phyloP scores from a whole-genome alignment of 92 coral and sea anemone genomes.

The Phenganax subtilis region DNA sequence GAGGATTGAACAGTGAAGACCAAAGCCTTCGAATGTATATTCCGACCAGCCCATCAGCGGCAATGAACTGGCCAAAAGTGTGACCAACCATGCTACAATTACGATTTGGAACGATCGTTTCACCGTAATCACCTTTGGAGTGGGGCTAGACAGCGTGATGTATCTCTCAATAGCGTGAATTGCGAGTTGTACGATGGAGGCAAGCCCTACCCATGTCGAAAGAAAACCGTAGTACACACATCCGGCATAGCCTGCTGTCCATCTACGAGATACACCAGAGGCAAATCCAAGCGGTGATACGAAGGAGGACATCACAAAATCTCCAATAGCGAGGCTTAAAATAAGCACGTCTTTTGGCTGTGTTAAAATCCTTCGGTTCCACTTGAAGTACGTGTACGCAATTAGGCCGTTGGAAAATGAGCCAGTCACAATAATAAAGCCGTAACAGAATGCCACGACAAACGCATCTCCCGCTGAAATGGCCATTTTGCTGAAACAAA shows the following conservation, averaged over 20 bases:
- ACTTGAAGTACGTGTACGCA: conserved; percentile 42
- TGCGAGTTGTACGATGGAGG: conserved; percentile 63
- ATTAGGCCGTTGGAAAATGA: conserved; percentile 50
- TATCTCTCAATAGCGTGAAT: conserved; percentile 55
- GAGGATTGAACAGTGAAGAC: conserved; percentile 60
- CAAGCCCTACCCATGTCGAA: conserved; percentile 48
- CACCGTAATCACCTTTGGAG: not conserved
- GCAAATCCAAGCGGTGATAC: conserved; percentile 54
- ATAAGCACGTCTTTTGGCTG: conserved; percentile 43
- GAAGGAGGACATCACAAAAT: conserved; percentile 51
- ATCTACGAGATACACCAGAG: conserved; percentile 47
- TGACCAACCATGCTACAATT: conserved; percentile 49
- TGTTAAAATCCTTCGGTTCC: conserved; percentile 40
- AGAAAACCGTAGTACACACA: conserved; percentile 62
- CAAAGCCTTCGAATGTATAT: conserved; percentile 60
- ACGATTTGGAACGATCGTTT: conserved; percentile 26
- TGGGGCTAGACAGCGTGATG: conserved; percentile 25
- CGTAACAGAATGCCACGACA: not conserved
- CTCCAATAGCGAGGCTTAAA: conserved; percentile 64
- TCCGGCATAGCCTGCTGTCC: conserved; percentile 40
- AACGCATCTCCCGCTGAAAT: not conserved
- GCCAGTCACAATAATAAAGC: conserved; percentile 11
- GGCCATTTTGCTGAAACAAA: not conserved
- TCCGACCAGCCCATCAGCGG: conserved; percentile 77
- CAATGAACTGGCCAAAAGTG: conserved; percentile 50